These are phyloP conservation scores for Brevipalpus yothersi DNA, from an alignment of 1,140 invertebrate species.

Conservation along the genomic window DNA sequence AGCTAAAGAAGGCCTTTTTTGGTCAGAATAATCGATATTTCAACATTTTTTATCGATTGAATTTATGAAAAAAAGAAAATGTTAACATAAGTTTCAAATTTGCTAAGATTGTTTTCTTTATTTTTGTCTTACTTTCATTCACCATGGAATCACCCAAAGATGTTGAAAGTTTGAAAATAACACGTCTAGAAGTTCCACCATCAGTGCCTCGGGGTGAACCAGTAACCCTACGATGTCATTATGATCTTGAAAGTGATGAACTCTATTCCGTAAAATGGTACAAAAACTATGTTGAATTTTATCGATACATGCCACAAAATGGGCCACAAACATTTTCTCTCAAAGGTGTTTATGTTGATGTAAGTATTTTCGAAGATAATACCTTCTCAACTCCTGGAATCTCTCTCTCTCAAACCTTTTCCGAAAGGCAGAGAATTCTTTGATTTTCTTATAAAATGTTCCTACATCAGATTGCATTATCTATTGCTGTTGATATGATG, in stretches of 20 bases:
- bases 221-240: slow-evolving; percentile 12
- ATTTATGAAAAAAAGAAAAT: background rate
- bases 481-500: background rate
- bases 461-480: background rate
- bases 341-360: slow-evolving; percentile 13
- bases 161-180: background rate
- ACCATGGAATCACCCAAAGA: background rate
- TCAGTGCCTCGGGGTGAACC: slow-evolving; percentile 12
- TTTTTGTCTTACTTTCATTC: too few species aligned
- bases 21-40: background rate
- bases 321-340: slow-evolving; percentile 12
- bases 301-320: slow-evolving; percentile 13
- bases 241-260: slow-evolving; percentile 14
- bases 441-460: background rate
- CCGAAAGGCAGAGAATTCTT: background rate
- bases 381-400: background rate
- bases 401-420: background rate
- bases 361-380: slow-evolving; percentile 9
- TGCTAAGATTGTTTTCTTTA: too few species aligned
- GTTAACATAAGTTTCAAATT: too few species aligned
- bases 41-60: background rate
- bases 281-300: slow-evolving; percentile 16
- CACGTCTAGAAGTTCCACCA: slow-evolving; percentile 11
- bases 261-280: slow-evolving; percentile 16
- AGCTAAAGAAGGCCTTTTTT: background rate